A percentile compares a stretch with the other conserved stretches of the same genome.
phyloP scores from a whole-genome alignment of 2,888 invertebrate genomes.

The Schrankia costaestrigalis region DNA sequence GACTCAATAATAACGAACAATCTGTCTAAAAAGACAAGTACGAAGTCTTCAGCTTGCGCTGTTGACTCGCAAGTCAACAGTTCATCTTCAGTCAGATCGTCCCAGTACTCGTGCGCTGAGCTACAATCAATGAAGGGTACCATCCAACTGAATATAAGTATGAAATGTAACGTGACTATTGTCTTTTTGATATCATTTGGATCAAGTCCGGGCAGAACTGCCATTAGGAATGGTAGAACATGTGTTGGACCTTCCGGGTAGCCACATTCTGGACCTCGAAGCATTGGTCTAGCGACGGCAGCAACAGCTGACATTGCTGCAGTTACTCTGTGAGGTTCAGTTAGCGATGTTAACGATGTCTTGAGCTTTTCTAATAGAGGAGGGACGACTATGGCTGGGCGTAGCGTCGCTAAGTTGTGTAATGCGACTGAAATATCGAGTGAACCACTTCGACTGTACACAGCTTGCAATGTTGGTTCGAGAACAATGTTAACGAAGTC shows the following conservation, averaged over 20 bases:
- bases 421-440: constrained; percentile 84
- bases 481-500: constrained; percentile 89
- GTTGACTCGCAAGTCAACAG: constrained; percentile 88
- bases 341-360: constrained; percentile 90
- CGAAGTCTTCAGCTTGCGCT: constrained; percentile 93
- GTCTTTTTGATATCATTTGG: constrained; percentile 92
- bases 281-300: constrained; percentile 84
- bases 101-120: constrained; percentile 83
- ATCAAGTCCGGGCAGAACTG: constrained; percentile 93
- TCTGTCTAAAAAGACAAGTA: constrained; percentile 91
- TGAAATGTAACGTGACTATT: constrained; percentile 88
- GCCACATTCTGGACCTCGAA: constrained; percentile 73
- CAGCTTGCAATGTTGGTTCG: constrained; percentile 87
- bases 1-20: constrained; percentile 86
- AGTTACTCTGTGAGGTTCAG: constrained; percentile 92
- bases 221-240: constrained; percentile 89
- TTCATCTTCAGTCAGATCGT: constrained; percentile 89
- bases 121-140: constrained; percentile 94
- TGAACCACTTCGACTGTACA: constrained; percentile 86
- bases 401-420: constrained; percentile 87
- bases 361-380: constrained; percentile 90
- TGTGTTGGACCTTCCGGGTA: constrained; percentile 90
- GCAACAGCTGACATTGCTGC: constrained; percentile 86
- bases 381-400: constrained; percentile 92
- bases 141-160: constrained; percentile 87